These are phyloP conservation scores for Isurus oxyrinchus DNA, from an alignment of 2,113 vertebrate genomes.

Conservation along the genomic window DNA sequence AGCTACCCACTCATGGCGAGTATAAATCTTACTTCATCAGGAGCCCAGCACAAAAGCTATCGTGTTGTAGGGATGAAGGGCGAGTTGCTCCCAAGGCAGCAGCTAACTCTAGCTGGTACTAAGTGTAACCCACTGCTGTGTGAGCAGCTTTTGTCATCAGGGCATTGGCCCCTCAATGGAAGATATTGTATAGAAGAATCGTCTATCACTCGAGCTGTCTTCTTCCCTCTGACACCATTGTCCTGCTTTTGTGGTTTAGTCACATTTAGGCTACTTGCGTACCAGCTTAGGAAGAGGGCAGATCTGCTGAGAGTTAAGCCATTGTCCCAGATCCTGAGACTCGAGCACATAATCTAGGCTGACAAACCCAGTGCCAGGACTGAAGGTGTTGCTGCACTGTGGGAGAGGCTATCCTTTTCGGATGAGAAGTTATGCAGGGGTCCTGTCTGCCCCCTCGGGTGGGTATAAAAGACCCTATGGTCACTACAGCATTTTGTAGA, in stretches of 20 bases:
- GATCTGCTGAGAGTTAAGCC: neutral
- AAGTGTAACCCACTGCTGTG: constrained; percentile 29
- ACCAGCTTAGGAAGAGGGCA: neutral
- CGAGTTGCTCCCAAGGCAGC: neutral
- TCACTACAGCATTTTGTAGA: neutral
- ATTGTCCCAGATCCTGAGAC: neutral
- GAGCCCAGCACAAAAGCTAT: constrained; percentile 7
- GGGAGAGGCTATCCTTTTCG: neutral
- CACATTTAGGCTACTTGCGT: constrained; percentile 24
- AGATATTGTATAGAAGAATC: constrained; percentile 5
- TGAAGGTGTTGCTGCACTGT: neutral
- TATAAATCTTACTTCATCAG: constrained; percentile 21
- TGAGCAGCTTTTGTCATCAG: constrained; percentile 23
- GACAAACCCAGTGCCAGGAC: neutral
- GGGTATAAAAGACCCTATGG: neutral
- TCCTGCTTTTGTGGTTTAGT: neutral
- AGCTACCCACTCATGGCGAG: neutral
- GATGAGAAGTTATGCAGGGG: neutral
- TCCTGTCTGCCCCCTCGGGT: neutral
- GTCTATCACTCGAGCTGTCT: constrained; percentile 11
- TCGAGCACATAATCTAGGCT: neutral
- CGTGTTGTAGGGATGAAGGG: constrained; percentile 23
- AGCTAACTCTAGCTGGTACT: constrained; percentile 33
- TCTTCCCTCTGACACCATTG: constrained; percentile 31
- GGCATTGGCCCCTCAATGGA: neutral